These are phyloP conservation scores for Gerris lacustris DNA, from an alignment of 2,888 invertebrate species.

Conservation along the genomic window DNA sequence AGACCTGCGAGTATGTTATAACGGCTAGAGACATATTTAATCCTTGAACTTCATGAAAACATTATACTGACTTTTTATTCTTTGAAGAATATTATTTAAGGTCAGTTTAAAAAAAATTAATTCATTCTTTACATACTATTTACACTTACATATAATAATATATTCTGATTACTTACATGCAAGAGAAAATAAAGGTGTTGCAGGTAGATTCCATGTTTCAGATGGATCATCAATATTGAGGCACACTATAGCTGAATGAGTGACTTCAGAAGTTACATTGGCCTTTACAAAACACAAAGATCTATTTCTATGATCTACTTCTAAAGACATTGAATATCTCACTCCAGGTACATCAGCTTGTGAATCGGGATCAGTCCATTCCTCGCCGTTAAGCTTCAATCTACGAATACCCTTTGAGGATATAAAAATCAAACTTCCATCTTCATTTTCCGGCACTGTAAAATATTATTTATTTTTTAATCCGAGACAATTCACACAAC, in stretches of 20 bases:
- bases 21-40: too few relatives aligned
- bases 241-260: slow-evolving; percentile 54
- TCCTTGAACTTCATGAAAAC: too few relatives aligned
- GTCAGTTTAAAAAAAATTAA: too few relatives aligned
- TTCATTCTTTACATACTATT: too few relatives aligned
- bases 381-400: slow-evolving; percentile 33
- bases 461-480: too few relatives aligned
- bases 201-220: not conserved
- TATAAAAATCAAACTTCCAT: slow-evolving; percentile 11
- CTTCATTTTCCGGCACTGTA: slow-evolving; percentile 13
- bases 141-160: too few relatives aligned
- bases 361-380: slow-evolving; percentile 31
- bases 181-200: not conserved
- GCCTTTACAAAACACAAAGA: slow-evolving; percentile 56
- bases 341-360: not conserved
- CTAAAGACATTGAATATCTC: slow-evolving; percentile 39
- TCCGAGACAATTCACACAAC: too few relatives aligned
- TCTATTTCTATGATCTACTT: slow-evolving; percentile 54
- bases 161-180: not conserved
- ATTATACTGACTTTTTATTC: too few relatives aligned
- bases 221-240: slow-evolving; percentile 38
- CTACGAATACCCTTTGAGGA: slow-evolving; percentile 11
- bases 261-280: slow-evolving; percentile 42
- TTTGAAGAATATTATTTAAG: too few relatives aligned
- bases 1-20: too few relatives aligned